phyloP scores from a whole-genome alignment of 2,888 invertebrate species.

The Pachymerium ferrugineum region DNA sequence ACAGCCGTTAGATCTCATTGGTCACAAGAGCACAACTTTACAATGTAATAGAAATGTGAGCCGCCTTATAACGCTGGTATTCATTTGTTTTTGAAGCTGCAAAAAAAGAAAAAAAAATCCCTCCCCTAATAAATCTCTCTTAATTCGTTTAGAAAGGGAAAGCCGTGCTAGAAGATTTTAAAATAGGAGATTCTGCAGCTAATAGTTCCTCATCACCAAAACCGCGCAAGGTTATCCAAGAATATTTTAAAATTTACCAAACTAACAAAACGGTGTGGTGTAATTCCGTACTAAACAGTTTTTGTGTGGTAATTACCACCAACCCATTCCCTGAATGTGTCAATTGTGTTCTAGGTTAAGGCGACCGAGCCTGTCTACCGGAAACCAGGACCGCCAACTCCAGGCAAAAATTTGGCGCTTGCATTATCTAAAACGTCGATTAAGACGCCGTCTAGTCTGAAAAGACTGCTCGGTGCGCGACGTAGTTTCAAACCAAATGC shows the following conservation, averaged over 20 bases:
- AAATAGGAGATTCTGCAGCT: not conserved
- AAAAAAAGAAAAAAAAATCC: not conserved
- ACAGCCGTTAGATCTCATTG: no score
- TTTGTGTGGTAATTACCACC: no score
- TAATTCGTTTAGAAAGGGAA: not conserved
- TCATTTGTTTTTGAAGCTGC: no score
- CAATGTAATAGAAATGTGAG: no score
- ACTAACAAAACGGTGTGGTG: no score
- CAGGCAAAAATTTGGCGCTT: not conserved
- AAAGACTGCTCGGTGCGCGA: slow-evolving; percentile 8
- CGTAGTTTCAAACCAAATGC: not conserved
- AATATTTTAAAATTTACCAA: not conserved
- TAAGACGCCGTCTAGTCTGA: slow-evolving; percentile 34
- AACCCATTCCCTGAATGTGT: no score
- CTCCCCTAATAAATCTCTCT: not conserved
- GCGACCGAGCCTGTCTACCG: slow-evolving; percentile 30
- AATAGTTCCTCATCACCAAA: not conserved
- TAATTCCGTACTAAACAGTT: no score
- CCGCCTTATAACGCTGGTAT: no score
- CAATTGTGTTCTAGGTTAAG: not conserved
- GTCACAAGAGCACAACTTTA: no score
- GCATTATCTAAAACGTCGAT: not conserved
- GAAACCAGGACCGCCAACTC: slow-evolving; percentile 35
- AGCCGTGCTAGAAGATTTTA: not conserved
- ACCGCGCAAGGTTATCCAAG: not conserved